Percentiles rank a stretch among this genome's conserved stretches.
Evolutionary conservation across 1,140 invertebrate species (phyloP).

Genomic region (Hypsibius dujardini): DNA sequence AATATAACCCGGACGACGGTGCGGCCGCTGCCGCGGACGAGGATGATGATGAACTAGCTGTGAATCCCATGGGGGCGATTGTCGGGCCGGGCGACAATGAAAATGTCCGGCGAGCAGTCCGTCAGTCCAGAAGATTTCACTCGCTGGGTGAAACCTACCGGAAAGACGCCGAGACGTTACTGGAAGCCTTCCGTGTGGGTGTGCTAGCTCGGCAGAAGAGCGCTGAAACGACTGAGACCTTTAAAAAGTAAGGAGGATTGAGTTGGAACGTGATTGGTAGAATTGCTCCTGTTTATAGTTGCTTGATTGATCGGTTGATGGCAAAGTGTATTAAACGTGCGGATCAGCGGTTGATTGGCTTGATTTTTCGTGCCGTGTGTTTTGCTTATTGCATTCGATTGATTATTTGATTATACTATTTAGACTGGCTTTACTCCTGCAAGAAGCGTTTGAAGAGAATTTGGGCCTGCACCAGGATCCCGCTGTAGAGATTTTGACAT

Average conservation of each 20-base stretch:
- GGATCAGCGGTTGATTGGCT: too few relatives aligned
- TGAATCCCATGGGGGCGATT: background rate
- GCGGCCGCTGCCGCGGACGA: background rate
- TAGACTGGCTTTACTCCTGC: background rate
- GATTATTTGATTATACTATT: background rate
- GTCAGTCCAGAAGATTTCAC: background rate
- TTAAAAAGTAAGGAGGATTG: background rate
- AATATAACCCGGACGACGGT: background rate
- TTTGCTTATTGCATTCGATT: too few relatives aligned
- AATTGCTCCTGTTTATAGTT: too few relatives aligned
- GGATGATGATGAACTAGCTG: background rate
- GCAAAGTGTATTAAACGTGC: background rate
- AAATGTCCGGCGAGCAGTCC: background rate
- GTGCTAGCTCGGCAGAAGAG: background rate
- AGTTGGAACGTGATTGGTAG: too few relatives aligned
- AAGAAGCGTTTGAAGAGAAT: slow-evolving; percentile 11
- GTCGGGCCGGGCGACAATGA: background rate
- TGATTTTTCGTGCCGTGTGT: too few relatives aligned
- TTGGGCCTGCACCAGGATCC: slow-evolving; percentile 6
- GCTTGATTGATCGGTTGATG: too few relatives aligned
- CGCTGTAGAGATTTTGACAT: background rate
- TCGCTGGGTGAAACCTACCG: background rate
- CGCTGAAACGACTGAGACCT: background rate
- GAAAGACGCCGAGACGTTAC: background rate
- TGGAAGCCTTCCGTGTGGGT: background rate